Conservation (phyloP, 2,113 vertebrate genomes). For the Phyllostomus discolor region DNA sequence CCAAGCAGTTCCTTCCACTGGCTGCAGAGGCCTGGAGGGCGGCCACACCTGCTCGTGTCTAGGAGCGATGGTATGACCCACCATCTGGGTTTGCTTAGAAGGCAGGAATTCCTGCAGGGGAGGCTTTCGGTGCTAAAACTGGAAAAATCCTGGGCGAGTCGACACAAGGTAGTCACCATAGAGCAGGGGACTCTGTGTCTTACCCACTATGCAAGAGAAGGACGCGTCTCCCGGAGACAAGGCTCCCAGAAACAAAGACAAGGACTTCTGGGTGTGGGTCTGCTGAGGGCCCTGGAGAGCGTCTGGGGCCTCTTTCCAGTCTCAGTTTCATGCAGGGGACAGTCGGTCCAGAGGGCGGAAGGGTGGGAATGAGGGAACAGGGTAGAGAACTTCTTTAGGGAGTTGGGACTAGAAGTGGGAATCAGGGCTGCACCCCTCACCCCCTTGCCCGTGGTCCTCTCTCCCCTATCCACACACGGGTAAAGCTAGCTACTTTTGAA, state of each 20-base stretch:
- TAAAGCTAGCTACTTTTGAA: background rate
- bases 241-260: background rate
- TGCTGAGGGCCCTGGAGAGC: background rate
- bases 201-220: background rate
- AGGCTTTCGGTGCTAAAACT: background rate
- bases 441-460: background rate
- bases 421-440: background rate
- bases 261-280: background rate
- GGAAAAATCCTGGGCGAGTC: background rate
- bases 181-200: background rate
- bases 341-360: background rate
- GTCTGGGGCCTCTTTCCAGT: background rate
- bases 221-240: too few species aligned
- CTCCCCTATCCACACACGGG: background rate
- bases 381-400: background rate
- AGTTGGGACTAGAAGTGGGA: too few species aligned
- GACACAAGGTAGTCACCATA: background rate
- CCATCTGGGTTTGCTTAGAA: background rate
- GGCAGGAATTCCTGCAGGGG: fast-evolving
- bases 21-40: fast-evolving
- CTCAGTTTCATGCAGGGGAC: background rate
- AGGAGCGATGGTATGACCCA: fast-evolving
- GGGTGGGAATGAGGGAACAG: background rate
- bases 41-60: background rate
- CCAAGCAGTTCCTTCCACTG: background rate